Percentiles rank a stretch among this genome's conserved stretches.
phyloP scores from a whole-genome alignment of 1,140 invertebrate species.

The Megalonaias nervosa region DNA sequence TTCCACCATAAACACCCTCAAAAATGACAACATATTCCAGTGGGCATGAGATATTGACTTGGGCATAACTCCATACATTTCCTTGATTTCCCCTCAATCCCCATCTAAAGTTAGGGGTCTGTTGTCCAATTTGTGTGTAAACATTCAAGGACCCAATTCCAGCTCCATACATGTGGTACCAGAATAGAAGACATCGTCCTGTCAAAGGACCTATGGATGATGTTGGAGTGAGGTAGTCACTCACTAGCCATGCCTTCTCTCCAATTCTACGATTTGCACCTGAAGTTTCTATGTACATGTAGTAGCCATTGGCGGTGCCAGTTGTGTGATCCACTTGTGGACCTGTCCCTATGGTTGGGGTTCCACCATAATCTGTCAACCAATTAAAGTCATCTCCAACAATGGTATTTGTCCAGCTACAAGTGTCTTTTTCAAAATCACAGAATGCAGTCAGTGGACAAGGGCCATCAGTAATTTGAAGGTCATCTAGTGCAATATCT shows the following conservation, averaged over 20 bases:
- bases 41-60: slow-evolving; percentile 28
- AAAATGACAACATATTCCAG: slow-evolving; percentile 74
- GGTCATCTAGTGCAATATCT: slow-evolving; percentile 67
- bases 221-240: slow-evolving; percentile 41
- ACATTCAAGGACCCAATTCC: slow-evolving; percentile 65
- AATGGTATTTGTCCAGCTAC: slow-evolving; percentile 59
- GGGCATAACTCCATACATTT: slow-evolving; percentile 56
- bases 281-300: slow-evolving; percentile 65
- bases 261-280: slow-evolving; percentile 36
- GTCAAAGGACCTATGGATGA: not conserved
- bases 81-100: slow-evolving; percentile 58
- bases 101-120: slow-evolving; percentile 40
- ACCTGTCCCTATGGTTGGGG: slow-evolving; percentile 46
- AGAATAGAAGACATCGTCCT: slow-evolving; percentile 57
- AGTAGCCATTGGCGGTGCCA: slow-evolving; percentile 45
- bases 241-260: slow-evolving; percentile 60
- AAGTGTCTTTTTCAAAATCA: slow-evolving; percentile 64
- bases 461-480: slow-evolving; percentile 50
- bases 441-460: slow-evolving; percentile 59
- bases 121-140: slow-evolving; percentile 56
- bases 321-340: slow-evolving; percentile 70
- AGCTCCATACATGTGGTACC: slow-evolving; percentile 68
- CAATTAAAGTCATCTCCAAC: slow-evolving; percentile 62
- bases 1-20: slow-evolving; percentile 79
- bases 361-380: slow-evolving; percentile 55